phyloP scores from a whole-genome alignment of 2,113 vertebrate genomes.

The Excalfactoria chinensis region DNA sequence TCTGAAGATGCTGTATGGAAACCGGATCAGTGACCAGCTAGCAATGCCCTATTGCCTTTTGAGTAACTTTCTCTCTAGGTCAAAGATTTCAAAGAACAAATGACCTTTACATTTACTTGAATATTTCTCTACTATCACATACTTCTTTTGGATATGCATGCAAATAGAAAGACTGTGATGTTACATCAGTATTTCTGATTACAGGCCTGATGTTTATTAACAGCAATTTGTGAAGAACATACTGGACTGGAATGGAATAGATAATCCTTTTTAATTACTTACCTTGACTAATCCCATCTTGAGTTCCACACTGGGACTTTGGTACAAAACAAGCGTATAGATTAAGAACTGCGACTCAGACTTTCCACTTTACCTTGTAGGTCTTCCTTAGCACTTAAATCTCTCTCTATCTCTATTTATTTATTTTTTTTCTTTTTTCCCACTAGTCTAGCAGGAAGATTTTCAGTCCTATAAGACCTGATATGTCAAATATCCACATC shows the following conservation, averaged over 20 bases:
- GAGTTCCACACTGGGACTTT: not conserved
- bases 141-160: not conserved
- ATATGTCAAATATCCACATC: not conserved
- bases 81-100: not conserved
- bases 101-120: not conserved
- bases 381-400: not conserved
- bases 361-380: not conserved
- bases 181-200: not conserved
- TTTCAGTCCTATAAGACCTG: not conserved
- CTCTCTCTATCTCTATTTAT: not conserved
- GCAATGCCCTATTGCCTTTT: not conserved
- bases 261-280: not conserved
- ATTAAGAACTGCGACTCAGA: not conserved
- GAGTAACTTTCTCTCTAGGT: not conserved
- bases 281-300: not conserved
- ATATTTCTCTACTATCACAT: not conserved
- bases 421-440: no score
- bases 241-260: not conserved
- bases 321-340: not conserved
- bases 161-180: not conserved
- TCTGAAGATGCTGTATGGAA: not conserved
- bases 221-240: not conserved
- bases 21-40: not conserved
- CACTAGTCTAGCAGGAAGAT: not conserved
- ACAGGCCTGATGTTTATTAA: not conserved